A percentile compares a stretch with the other conserved stretches of the same genome.
phyloP scores from a whole-genome alignment of 2,888 invertebrate species.

The Pyrocoelia pectoralis region DNA sequence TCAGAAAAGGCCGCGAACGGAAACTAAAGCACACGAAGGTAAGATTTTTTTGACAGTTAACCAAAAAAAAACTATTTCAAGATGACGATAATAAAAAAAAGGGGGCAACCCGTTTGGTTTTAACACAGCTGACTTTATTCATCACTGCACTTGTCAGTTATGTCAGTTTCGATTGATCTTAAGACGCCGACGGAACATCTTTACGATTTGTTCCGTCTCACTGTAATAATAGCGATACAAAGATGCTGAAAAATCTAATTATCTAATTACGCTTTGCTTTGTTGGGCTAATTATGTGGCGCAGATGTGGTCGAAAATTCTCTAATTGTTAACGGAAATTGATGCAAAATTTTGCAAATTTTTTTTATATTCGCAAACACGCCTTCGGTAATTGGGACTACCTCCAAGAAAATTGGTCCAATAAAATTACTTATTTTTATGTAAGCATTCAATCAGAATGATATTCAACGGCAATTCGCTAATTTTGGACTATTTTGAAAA shows the following conservation, averaged over 20 bases:
- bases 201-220: conserved; percentile 23
- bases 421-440: too few relatives aligned
- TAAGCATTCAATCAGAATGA: too few relatives aligned
- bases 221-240: conserved; percentile 9
- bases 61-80: conserved; percentile 26
- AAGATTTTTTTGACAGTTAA: conserved; percentile 27
- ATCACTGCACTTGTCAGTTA: conserved; percentile 31
- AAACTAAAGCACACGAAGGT: conserved; percentile 54
- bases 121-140: conserved; percentile 34
- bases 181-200: conserved; percentile 33
- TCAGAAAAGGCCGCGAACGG: conserved; percentile 50
- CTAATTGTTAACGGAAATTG: too few relatives aligned
- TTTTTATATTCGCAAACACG: too few relatives aligned
- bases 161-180: conserved; percentile 27
- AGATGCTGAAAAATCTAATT: not conserved
- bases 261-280: too few relatives aligned
- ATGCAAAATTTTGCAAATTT: too few relatives aligned
- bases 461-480: too few relatives aligned
- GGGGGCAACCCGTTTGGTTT: conserved; percentile 10
- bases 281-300: too few relatives aligned
- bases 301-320: too few relatives aligned
- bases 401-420: too few relatives aligned
- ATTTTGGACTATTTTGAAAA: too few relatives aligned
- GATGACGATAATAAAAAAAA: conserved; percentile 17
- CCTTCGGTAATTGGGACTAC: too few relatives aligned